Base-by-base conservation (phyloP, 2,113 vertebrate genomes). In the Eulemur macaco region DNA sequence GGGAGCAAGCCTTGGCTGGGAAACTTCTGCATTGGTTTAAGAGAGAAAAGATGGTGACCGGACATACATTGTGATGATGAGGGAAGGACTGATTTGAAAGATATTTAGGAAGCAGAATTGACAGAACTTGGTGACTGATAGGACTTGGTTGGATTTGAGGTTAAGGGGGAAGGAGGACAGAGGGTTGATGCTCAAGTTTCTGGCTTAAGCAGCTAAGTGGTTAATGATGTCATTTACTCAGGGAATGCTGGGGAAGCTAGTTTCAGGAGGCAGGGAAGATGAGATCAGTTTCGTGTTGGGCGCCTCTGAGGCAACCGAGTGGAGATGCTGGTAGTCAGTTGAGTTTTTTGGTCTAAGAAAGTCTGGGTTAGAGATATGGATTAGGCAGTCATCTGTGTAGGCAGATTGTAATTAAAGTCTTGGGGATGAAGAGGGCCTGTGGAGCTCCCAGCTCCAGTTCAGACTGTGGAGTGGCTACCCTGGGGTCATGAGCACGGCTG, bases 301-400 rank as follows among this genome's bases (percentile, higher is more conserved):
- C 60, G 58, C 60, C 54, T 96, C 47, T 85, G 81, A 93, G 86
- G 87, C 34, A 76, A 56, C 37, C 81, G 69, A 69, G 58, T 77
- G 15, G 93, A 86, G 50, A 60, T 92, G 50, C 56, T 84, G 52
- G 34, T 63, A 20, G 18, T 96, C 39, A 89, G 47, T 27, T 91
- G 86, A 93, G 5, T 84, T 92, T 91, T 68, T 84, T 69, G 90
- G 42, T 92, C 71, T 58, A 81, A 84, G 66, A 73, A 74, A 66
- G 20, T 77, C 45, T 91, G 39, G 29, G 76, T 56, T 78, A 77
- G 66, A 96, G 42, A 80, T 45, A 37, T 0, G 39, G 39, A 66
- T 52, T 90, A 84, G 64, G n/a, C 66, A 91, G 74, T 77, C 60
- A 68, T 50, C 42, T 47, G 54, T 42, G 5, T 64, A 85, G 63